Evolutionary conservation across 2,888 invertebrate species (phyloP).

Genomic region (Mythimna ferrago): DNA sequence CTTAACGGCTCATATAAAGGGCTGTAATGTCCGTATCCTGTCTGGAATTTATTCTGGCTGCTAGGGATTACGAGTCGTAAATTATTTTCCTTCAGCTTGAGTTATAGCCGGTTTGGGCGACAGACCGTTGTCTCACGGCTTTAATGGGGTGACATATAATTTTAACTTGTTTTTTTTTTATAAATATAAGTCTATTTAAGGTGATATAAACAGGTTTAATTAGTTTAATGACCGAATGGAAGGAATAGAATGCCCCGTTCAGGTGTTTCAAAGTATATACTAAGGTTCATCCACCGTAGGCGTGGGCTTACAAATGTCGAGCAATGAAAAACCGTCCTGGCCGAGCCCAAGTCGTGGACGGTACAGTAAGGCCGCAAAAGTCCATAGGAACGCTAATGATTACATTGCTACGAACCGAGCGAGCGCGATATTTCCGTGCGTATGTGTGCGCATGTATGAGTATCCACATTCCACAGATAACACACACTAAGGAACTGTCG

Average conservation of each 20-base stretch:
- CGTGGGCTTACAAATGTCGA: no score
- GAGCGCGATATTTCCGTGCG: no score
- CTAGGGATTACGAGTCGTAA: constrained; percentile 82
- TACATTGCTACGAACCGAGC: no score
- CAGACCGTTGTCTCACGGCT: constrained; percentile 82
- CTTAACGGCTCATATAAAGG: constrained; percentile 78
- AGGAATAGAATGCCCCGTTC: neutral
- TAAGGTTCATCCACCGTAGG: neutral
- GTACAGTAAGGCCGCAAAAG: no score
- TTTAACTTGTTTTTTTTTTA: constrained; percentile 66
- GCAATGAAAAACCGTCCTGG: no score
- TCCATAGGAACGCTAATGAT: no score
- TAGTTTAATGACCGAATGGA: constrained; percentile 64
- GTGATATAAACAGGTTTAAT: constrained; percentile 61
- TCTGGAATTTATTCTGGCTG: constrained; percentile 79
- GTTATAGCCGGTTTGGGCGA: constrained; percentile 79
- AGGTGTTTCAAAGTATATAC: neutral
- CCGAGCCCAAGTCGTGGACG: no score
- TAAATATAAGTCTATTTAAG: constrained; percentile 66
- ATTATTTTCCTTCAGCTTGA: constrained; percentile 84
- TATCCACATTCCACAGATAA: no score
- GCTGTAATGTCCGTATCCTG: constrained; percentile 82
- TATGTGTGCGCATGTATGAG: no score
- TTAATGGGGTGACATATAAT: constrained; percentile 79
- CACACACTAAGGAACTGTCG: no score